Evolutionary conservation across 2,888 invertebrate genomes (phyloP), one percentile per base, ranked within the genome.

Genomic region (Agrochola macilenta): DNA sequence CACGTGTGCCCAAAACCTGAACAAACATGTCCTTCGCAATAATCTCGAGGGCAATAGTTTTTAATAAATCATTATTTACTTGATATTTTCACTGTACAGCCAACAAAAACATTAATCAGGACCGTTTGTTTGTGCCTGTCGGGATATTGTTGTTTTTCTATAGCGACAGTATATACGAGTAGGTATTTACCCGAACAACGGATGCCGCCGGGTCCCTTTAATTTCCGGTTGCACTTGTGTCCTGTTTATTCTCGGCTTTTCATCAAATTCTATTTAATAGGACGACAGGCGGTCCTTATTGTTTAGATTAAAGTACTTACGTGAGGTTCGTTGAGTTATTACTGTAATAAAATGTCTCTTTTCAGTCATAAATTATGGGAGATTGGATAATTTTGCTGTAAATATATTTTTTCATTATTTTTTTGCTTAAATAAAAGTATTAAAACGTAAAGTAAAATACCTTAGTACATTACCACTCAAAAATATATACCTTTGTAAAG

Each of bases 181-280:
- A n/a, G n/a, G n/a, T 85, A 75, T 82, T 74, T 85, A 76, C 74
- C 57, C 85, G 87, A 90, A 90, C 88, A 89, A 85, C 88, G 92
- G 92, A 92, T 91, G 91, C 89, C 86, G 88, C 88, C 89, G 89
- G 88, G 92, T 91, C 92, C 92, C 92, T 93, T 94, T 94, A 94
- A 94, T 94, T 94, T 94, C 94, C 94, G 93, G 91, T 89, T 90
- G 90, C 90, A 92, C 91, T 93, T 91, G 90, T 91, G 91, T 91
- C 91, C 90, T 91, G 91, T 93, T 93, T 94, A 92, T 92, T 92
- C 89, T 88, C 86, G 90, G 92, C 90, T 92, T 91, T 90, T 88
- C 91, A 92, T 92, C 90, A 91, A 92, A 91, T 90, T 90, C 82
- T 87, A 85, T 90, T 88, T 84, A 81, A 84, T 77, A 81, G 71